Percentiles rank a stretch among this genome's conserved stretches.
Evolutionary conservation across 35 echinoderm and acorn worm genomes (phyloP).

Genomic region (Hemicentrotus pulcherrimus): DNA sequence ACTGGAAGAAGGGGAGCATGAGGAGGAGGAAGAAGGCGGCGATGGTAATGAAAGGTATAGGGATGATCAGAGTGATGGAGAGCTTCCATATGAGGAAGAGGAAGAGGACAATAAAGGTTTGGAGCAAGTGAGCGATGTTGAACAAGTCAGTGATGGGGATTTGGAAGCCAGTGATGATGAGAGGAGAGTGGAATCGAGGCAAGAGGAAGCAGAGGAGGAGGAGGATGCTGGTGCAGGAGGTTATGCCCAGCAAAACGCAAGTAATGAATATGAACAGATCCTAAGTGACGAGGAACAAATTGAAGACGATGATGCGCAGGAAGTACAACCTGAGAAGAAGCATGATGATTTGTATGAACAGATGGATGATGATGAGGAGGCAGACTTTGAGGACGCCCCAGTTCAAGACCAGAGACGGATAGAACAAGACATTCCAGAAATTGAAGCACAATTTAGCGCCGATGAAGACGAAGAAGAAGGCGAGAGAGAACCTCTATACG

Average conservation of each 20-base stretch:
- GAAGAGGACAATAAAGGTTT: slow-evolving; percentile 19
- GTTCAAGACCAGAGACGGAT: neutral
- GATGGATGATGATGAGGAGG: slow-evolving; percentile 43
- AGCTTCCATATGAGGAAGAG: slow-evolving; percentile 44
- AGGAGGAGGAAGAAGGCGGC: slow-evolving; percentile 44
- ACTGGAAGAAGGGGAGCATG: slow-evolving; percentile 22
- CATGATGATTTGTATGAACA: slow-evolving; percentile 33
- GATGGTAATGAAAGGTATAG: slow-evolving; percentile 4
- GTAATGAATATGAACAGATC: slow-evolving; percentile 42
- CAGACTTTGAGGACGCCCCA: neutral
- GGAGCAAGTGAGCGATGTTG: slow-evolving; percentile 38
- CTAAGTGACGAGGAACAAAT: slow-evolving; percentile 27
- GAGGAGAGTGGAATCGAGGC: slow-evolving; percentile 37
- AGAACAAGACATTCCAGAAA: neutral
- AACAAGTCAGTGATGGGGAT: slow-evolving; percentile 44
- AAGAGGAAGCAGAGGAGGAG: slow-evolving; percentile 52
- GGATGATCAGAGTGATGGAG: slow-evolving; percentile 49
- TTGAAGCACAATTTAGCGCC: neutral
- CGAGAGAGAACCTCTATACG: slow-evolving; percentile 11
- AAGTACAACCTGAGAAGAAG: neutral
- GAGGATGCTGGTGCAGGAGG: slow-evolving; percentile 36
- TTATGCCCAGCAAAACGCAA: slow-evolving; percentile 28
- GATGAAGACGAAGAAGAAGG: slow-evolving; percentile 35
- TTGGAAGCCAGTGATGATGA: slow-evolving; percentile 54
- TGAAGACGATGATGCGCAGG: slow-evolving; percentile 28